Evolutionary conservation across 2,113 vertebrate genomes (phyloP).

Genomic region (Cyphotilapia sp.): DNA sequence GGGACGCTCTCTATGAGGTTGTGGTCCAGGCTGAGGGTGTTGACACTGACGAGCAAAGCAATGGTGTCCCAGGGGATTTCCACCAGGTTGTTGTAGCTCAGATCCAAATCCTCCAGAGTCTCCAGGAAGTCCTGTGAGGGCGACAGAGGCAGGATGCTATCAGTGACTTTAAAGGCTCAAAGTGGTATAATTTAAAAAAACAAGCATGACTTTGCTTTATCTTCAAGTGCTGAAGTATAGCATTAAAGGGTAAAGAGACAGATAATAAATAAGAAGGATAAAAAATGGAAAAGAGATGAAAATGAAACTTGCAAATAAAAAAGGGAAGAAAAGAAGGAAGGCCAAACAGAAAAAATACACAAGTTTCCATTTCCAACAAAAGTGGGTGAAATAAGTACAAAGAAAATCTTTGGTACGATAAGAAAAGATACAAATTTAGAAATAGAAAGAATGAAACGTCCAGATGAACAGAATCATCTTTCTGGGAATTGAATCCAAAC

Average conservation of each 20-base stretch:
- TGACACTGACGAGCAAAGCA: constrained; percentile 70
- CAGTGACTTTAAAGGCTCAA: background rate
- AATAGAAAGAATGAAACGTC: background rate
- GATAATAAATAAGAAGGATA: background rate
- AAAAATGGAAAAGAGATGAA: background rate
- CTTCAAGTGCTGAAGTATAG: background rate
- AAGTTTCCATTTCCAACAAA: background rate
- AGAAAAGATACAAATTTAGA: background rate
- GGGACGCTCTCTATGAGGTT: constrained; percentile 80
- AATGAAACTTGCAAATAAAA: background rate
- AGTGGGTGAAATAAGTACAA: background rate
- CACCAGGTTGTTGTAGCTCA: constrained; percentile 79
- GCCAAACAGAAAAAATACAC: background rate
- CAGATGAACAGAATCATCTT: background rate
- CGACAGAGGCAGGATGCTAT: background rate
- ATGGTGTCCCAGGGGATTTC: constrained; percentile 78
- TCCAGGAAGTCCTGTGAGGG: constrained; percentile 72
- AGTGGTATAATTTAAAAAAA: background rate
- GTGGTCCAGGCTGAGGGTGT: constrained; percentile 78
- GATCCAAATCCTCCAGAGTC: constrained; percentile 77
- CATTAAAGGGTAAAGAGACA: background rate
- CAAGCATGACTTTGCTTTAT: background rate
- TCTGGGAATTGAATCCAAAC: background rate
- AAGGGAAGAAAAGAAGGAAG: background rate
- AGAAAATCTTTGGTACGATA: background rate